Base-by-base conservation (phyloP, 2,888 invertebrate genomes). In the Oscheius sp. region DNA sequence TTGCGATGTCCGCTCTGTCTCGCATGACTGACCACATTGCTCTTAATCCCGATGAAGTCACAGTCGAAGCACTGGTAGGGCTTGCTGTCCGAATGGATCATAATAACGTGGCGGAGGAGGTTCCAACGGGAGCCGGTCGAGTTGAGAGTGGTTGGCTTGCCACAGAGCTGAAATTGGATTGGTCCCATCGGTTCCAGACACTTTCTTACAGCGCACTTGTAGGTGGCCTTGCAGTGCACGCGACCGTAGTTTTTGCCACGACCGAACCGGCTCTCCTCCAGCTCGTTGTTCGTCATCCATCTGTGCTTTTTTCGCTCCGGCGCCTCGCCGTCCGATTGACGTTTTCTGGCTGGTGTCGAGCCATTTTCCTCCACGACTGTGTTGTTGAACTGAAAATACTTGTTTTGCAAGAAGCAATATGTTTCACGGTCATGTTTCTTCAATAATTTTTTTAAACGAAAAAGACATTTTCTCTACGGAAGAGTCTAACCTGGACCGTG, bases 21-120 rank as follows among this genome's bases (percentile, higher is more conserved):
- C 35, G 82, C 82, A 57, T 82, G 82, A 32, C 79, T 79, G 47
- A 82, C 78, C 65, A 82, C 82, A 60, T 82, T 82, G 13, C 78
- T 78, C 50, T 82, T 82, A 35, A 82, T 82, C 48, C 82, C 82
- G 71, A 76, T 80, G 76, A 82, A 82, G 68, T 82, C 82, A 55
- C 82, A 82, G 74, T 82, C 79, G 76, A 77, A 82, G 62, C 82
- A 82, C 77, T 82, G 76, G 51, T 82, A 82, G 47, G 82, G 82
- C 55, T 82, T 82, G 65, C 77, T 76, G n/a, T 82, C 82, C 11
- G 79, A 80, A 66, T 82, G 82, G 55, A 82, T 82, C 82, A 82
- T 82, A 50, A 82, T 82, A 50, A 82, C 82, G 63, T 82, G 82
- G 9, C 82, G 73, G 35, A 82, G 74, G 51, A 82, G 76, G 60